Evolutionary conservation across 2,888 invertebrate genomes (phyloP).

Genomic region (Neoascia interrupta): DNA sequence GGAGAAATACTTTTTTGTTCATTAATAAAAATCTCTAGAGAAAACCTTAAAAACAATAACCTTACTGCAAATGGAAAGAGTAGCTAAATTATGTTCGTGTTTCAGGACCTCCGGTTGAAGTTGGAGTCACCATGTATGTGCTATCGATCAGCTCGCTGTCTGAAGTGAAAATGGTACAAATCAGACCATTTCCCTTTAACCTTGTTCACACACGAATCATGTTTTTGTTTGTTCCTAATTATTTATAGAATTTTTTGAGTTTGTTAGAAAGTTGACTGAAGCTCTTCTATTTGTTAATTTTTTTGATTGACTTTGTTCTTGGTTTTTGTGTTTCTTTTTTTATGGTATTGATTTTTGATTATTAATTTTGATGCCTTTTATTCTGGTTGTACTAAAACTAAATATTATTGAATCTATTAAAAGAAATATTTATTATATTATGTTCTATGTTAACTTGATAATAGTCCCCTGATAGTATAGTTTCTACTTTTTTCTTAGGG

Average conservation of each 20-base stretch:
- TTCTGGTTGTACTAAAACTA: constrained; percentile 39
- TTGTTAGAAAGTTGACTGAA: constrained; percentile 53
- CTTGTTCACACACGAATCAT: constrained; percentile 64
- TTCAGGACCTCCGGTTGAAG: constrained; percentile 98
- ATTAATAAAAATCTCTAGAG: constrained; percentile 20
- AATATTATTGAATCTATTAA: constrained; percentile 13
- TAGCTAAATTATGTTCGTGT: constrained; percentile 77
- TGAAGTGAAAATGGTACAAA: constrained; percentile 97
- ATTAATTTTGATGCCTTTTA: constrained; percentile 37
- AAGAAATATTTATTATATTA: constrained; percentile 21
- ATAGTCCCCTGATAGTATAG: constrained; percentile 13
- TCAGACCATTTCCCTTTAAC: constrained; percentile 75
- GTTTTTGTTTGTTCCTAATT: constrained; percentile 55
- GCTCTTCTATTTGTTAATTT: constrained; percentile 17
- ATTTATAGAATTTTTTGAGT: constrained; percentile 62
- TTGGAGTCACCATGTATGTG: constrained; percentile 99
- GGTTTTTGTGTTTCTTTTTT: constrained; percentile 6
- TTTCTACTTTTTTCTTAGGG: no score
- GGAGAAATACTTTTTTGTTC: constrained; percentile 9
- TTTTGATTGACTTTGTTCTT: constrained; percentile 23
- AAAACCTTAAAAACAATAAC: constrained; percentile 30
- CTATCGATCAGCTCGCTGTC: constrained; percentile 98
- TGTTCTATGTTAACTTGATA: no score
- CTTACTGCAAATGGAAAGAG: constrained; percentile 42
- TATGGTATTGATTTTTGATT: constrained; percentile 29